phyloP scores from a whole-genome alignment of 2,888 invertebrate genomes.

The Nowickia ferox region DNA sequence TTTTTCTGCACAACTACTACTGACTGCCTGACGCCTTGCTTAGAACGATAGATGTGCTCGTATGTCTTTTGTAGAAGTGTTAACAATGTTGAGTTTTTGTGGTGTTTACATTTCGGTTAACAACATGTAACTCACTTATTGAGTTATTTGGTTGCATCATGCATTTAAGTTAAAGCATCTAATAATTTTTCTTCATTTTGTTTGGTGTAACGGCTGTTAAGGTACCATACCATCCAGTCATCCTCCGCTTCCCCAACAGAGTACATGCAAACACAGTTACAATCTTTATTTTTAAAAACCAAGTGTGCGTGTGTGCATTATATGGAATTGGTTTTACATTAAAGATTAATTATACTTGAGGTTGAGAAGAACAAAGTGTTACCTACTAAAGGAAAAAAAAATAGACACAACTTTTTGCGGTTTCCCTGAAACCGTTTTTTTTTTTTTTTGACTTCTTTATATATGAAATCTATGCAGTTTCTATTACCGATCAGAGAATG shows the following conservation, averaged over 20 bases:
- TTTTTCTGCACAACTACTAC: slow-evolving; percentile 20
- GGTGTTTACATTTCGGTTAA: slow-evolving; percentile 77
- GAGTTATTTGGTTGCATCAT: slow-evolving; percentile 75
- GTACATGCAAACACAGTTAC: background rate
- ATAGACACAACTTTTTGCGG: background rate
- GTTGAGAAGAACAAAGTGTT: background rate
- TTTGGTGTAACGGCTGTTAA: slow-evolving; percentile 9
- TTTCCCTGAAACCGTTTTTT: too few relatives aligned
- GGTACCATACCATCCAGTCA: too few relatives aligned
- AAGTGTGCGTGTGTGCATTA: background rate
- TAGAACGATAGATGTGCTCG: background rate
- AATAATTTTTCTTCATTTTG: slow-evolving; percentile 39
- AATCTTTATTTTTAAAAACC: background rate
- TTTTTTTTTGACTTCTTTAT: too few relatives aligned
- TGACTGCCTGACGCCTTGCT: background rate
- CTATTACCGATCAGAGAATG: too few relatives aligned
- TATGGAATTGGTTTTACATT: slow-evolving; percentile 52
- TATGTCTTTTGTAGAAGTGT: slow-evolving; percentile 47
- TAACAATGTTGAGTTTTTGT: slow-evolving; percentile 71
- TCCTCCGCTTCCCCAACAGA: too few relatives aligned
- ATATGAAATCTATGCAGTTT: too few relatives aligned
- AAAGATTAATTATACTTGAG: slow-evolving; percentile 53
- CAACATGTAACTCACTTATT: slow-evolving; percentile 77
- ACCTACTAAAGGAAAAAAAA: background rate
- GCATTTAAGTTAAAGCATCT: slow-evolving; percentile 48